These are phyloP conservation scores for Eulithis prunata DNA, from an alignment of 2,888 invertebrate species.

Conservation along the genomic window DNA sequence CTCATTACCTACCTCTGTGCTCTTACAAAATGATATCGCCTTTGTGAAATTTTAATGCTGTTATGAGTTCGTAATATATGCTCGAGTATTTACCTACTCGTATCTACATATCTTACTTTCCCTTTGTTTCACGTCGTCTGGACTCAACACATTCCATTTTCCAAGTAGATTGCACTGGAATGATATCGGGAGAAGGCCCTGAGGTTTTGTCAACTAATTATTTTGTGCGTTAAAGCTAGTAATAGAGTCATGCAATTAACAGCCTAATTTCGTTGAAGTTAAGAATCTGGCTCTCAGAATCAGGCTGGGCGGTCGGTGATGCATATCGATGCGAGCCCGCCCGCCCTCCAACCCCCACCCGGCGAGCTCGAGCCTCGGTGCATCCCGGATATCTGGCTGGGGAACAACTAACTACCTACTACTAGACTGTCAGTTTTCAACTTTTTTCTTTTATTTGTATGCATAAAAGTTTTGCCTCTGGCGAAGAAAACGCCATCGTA, in stretches of 20 bases:
- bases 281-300: conserved; percentile 12
- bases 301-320: conserved; percentile 43
- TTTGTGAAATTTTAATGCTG: conserved; percentile 3
- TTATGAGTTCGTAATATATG: neutral
- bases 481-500: neutral
- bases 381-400: conserved; percentile 38
- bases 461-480: conserved; percentile 4
- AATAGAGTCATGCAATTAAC: neutral
- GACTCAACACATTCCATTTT: neutral
- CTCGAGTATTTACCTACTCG: neutral
- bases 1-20: conserved; percentile 4
- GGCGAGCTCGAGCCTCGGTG: conserved; percentile 21
- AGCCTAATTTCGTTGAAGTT: neutral
- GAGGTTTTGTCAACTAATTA: no score
- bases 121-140: neutral
- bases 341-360: conserved; percentile 31
- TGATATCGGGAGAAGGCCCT: no score
- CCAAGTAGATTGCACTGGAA: no score
- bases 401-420: conserved; percentile 18
- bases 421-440: conserved; percentile 8
- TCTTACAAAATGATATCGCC: conserved; percentile 8
- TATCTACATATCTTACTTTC: neutral
- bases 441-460: neutral
- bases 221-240: no score
- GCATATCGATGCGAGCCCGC: conserved; percentile 51